Evolutionary conservation across 2,113 vertebrate species (phyloP).

Genomic region (Malurus alboscapulatus): DNA sequence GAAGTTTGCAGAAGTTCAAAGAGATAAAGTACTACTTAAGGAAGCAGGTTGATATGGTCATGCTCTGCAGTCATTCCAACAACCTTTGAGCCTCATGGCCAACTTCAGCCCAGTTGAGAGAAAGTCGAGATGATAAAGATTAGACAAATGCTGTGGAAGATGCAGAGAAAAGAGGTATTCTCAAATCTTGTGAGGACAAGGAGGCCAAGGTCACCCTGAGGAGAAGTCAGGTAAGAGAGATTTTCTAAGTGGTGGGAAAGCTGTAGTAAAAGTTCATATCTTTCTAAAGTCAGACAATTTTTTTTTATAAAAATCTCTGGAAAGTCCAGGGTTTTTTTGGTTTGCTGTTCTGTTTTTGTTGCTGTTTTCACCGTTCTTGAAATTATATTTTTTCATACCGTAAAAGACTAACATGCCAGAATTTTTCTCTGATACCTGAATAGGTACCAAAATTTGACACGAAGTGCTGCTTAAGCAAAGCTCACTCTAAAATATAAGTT

Average conservation of each 20-base stretch:
- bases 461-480: background rate
- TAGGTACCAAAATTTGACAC: background rate
- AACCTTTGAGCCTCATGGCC: background rate
- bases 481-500: background rate
- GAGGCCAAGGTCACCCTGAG: background rate
- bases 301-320: background rate
- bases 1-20: background rate
- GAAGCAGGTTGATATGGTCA: background rate
- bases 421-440: background rate
- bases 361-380: background rate
- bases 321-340: rapidly evolving
- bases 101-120: background rate
- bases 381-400: background rate
- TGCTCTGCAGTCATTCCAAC: background rate
- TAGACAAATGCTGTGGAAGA: background rate
- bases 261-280: background rate
- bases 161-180: background rate
- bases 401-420: background rate
- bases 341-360: background rate
- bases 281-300: background rate
- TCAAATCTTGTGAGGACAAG: background rate
- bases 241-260: background rate
- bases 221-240: background rate
- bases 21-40: background rate
- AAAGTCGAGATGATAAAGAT: background rate